Evolutionary conservation across 2,888 invertebrate species (phyloP).

Genomic region (Sturmia bella): DNA sequence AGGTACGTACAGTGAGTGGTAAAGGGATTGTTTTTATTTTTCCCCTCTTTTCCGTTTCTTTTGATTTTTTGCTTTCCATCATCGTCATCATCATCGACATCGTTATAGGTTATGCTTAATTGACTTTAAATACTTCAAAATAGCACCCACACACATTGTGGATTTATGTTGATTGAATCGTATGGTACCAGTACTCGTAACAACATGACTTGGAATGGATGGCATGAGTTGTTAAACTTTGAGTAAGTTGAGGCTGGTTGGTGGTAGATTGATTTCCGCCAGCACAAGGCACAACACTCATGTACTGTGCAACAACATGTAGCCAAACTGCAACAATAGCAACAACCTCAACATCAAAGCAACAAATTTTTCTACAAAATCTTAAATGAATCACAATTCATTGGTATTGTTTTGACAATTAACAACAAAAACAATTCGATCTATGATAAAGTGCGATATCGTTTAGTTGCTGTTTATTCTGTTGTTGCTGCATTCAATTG

Average conservation of each 20-base stretch:
- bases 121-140: slow-evolving; percentile 68
- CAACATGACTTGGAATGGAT: slow-evolving; percentile 25
- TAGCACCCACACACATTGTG: slow-evolving; percentile 66
- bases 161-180: slow-evolving; percentile 54
- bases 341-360: slow-evolving; percentile 54
- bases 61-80: slow-evolving; percentile 9
- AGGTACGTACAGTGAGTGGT: slow-evolving; percentile 15
- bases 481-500: slow-evolving; percentile 20
- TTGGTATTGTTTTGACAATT: slow-evolving; percentile 69
- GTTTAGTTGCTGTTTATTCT: slow-evolving; percentile 23
- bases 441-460: slow-evolving; percentile 59
- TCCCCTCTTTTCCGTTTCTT: background rate
- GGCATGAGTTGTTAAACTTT: slow-evolving; percentile 35
- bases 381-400: slow-evolving; percentile 67
- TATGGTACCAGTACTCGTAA: background rate
- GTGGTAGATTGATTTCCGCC: slow-evolving; percentile 66
- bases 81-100: slow-evolving; percentile 39
- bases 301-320: background rate
- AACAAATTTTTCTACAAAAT: slow-evolving; percentile 67
- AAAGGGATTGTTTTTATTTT: slow-evolving; percentile 23
- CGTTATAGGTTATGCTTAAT: slow-evolving; percentile 66
- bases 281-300: slow-evolving; percentile 39
- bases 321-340: slow-evolving; percentile 23
- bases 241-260: slow-evolving; percentile 32
- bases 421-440: slow-evolving; percentile 68